Evolutionary conservation across 2,797 vertebrate species (phyloP), one percentile per base, ranked within the genome.

Genomic region (Falco peregrinus): DNA sequence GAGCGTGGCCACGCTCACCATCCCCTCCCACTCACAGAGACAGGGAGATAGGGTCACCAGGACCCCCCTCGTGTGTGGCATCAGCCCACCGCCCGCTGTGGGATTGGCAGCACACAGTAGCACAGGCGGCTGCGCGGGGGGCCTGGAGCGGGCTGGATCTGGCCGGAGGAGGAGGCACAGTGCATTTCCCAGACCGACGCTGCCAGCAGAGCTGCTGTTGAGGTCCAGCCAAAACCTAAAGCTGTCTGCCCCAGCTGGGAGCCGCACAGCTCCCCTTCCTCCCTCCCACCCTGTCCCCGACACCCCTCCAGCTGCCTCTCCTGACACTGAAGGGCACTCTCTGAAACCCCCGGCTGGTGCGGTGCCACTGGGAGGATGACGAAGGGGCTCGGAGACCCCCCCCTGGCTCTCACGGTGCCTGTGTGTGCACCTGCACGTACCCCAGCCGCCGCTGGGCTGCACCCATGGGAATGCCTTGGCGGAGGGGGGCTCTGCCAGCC

Each of bases 231-330:
- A 95, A 96, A 80, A 93, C 37, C 60, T 61, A 35, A 86, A 93
- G 57, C 70, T 2, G 16, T 53, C 41, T 57, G 84, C 28, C 28
- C 70, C 91, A 93, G 90, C 90, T 94, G 93, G 90, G 90, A 89
- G 59, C 45, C 6, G 3, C 2, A 2, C 41, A 18, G 74, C 37
- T 93, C 77, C 93, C 80, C 51, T 25, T 67, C 35, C 70, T 81
- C 82, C 81, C 70, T 68, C 51, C 75, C 20, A 1, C 16, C 31
- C 59, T 1, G 1, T 29, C 15, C 83, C 60, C 48, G 37, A 45
- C 92, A 93, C 89, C 78, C 26, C 59, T 79, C 91, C 96, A 93
- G 94, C 94, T 91, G 95, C 93, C 80, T 56, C 26, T 87, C 17
- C 77, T 0, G 3, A 16, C 83, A 11, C 79, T 11, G 79, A 47